Evolutionary conservation across 2,113 vertebrate species (phyloP).

Genomic region (Heterotis niloticus): DNA sequence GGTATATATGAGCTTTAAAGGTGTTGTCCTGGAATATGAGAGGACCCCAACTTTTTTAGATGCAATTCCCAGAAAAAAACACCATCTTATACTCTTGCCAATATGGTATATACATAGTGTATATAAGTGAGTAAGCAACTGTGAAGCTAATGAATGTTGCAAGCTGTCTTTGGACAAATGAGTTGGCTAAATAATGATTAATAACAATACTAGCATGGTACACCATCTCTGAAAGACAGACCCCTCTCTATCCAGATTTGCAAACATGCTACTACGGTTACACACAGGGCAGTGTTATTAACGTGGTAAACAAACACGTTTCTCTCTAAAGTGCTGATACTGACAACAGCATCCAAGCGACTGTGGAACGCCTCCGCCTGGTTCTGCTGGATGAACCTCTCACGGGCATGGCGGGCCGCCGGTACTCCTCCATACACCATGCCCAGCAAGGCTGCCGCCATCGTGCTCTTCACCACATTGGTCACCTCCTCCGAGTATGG

Average conservation of each 20-base stretch:
- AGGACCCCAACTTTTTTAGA: too few relatives aligned
- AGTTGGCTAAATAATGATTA: too few relatives aligned
- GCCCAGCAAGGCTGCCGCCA: constrained; percentile 64
- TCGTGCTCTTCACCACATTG: constrained; percentile 61
- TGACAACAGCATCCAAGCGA: constrained; percentile 82
- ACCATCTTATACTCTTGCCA: too few relatives aligned
- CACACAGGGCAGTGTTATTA: neutral
- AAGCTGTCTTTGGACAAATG: too few relatives aligned
- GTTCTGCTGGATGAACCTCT: constrained; percentile 73
- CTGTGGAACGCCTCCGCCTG: constrained; percentile 76
- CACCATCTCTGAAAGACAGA: neutral
- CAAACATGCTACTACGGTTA: too few relatives aligned
- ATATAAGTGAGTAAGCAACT: too few relatives aligned
- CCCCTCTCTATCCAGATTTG: neutral
- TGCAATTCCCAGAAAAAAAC: too few relatives aligned
- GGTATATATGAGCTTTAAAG: too few relatives aligned
- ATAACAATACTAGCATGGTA: neutral
- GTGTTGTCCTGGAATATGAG: too few relatives aligned
- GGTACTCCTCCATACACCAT: constrained; percentile 83
- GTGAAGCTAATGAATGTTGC: too few relatives aligned
- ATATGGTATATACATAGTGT: too few relatives aligned
- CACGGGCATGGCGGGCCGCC: constrained; percentile 70
- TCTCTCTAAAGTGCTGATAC: constrained; percentile 31
- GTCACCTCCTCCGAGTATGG: constrained; percentile 68
- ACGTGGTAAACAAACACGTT: neutral